Percentiles rank a stretch among this genome's conserved stretches.
These are phyloP conservation scores for Lasiommata megera DNA, from an alignment of 2,888 invertebrate genomes.

Conservation along the genomic window DNA sequence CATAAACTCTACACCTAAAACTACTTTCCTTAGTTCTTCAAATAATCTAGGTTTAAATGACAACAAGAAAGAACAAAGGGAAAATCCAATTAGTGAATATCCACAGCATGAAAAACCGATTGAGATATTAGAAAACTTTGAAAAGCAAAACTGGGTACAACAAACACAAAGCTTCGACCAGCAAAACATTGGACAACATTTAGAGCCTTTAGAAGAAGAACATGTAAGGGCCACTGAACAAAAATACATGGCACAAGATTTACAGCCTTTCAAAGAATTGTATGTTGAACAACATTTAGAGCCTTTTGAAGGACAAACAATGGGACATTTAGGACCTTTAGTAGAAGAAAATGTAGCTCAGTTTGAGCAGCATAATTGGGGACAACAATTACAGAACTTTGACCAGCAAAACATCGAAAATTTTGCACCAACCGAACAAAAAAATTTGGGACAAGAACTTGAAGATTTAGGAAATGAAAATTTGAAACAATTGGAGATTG, in stretches of 20 bases:
- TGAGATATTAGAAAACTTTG: slow-evolving; percentile 28
- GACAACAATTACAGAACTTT: slow-evolving; percentile 32
- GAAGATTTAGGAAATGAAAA: no score
- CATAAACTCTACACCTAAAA: background rate
- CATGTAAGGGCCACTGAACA: no score
- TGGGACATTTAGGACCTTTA: background rate
- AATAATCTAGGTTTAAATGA: background rate
- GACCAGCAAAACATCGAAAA: slow-evolving; percentile 29
- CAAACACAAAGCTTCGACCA: slow-evolving; percentile 20
- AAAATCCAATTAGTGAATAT: background rate
- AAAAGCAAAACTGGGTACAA: slow-evolving; percentile 15
- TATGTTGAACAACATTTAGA: slow-evolving; percentile 16
- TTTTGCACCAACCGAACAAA: slow-evolving; percentile 21
- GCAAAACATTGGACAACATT: slow-evolving; percentile 8
- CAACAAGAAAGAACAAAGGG: background rate
- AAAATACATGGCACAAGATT: slow-evolving; percentile 23
- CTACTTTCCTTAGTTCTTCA: background rate
- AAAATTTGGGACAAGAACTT: background rate
- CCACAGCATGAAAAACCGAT: slow-evolving; percentile 14
- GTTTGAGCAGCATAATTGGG: no score
- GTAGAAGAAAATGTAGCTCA: slow-evolving; percentile 16
- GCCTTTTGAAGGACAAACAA: background rate
- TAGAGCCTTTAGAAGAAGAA: background rate
- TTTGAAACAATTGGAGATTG: background rate
- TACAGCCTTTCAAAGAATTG: slow-evolving; percentile 32